A percentile compares a stretch with the other conserved stretches of the same genome.
These are phyloP conservation scores for Anabacerthia variegaticeps DNA, from an alignment of 2,797 vertebrate species.

Conservation along the genomic window DNA sequence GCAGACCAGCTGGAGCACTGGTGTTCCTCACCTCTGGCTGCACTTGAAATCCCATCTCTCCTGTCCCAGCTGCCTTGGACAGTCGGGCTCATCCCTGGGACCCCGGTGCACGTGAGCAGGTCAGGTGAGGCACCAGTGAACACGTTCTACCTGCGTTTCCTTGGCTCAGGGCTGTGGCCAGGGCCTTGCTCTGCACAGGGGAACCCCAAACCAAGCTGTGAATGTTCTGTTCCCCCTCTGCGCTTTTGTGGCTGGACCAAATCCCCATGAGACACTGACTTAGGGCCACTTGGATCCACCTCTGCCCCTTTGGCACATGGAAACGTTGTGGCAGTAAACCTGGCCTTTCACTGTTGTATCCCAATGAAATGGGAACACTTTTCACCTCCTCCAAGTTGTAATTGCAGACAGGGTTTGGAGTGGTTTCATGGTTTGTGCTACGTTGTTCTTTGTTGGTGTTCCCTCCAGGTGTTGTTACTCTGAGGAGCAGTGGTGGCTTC, in stretches of 20 bases:
- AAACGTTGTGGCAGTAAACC: not conserved
- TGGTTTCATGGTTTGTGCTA: not conserved
- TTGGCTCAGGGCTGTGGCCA: not conserved
- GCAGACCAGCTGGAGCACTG: rapidly evolving
- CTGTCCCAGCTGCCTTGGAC: not conserved
- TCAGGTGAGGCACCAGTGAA: rapidly evolving
- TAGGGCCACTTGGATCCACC: not conserved
- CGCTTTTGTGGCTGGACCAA: not conserved
- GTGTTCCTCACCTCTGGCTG: not conserved
- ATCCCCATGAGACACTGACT: not conserved
- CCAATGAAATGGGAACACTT: not conserved
- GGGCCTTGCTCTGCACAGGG: not conserved
- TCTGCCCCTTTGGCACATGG: not conserved
- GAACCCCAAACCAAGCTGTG: not conserved
- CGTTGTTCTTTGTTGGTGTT: not conserved
- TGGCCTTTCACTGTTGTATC: not conserved
- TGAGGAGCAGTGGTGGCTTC: rapidly evolving
- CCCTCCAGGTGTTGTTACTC: not conserved
- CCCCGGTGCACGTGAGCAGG: rapidly evolving
- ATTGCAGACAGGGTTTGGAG: not conserved
- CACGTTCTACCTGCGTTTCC: rapidly evolving
- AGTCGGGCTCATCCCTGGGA: rapidly evolving
- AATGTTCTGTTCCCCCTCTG: not conserved
- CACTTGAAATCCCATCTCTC: not conserved
- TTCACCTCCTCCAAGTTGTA: not conserved